A percentile compares a stretch with the other conserved stretches of the same genome.
Conservation (phyloP, 2,797 vertebrate genomes). For the Ctenosaura bakeri region DNA sequence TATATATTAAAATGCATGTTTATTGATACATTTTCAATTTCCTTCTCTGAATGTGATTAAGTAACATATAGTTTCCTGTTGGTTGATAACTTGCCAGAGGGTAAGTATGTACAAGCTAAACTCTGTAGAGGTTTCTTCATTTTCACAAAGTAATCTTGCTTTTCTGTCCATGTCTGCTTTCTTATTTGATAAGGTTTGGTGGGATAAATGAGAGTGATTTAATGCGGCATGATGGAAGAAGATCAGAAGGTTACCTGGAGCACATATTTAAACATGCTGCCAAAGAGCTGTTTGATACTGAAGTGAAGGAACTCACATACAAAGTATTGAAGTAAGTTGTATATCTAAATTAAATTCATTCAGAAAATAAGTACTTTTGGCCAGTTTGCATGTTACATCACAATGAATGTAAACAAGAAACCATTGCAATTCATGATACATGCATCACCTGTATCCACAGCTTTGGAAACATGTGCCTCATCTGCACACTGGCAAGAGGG, state of each 20-base stretch:
- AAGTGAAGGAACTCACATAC: slow-evolving; percentile 92
- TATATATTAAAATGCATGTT: background rate
- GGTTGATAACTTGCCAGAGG: background rate
- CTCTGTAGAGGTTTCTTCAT: background rate
- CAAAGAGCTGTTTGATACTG: slow-evolving; percentile 92
- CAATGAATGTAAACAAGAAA: background rate
- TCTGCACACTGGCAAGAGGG: background rate
- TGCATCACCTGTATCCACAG: background rate
- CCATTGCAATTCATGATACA: background rate
- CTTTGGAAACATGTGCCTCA: background rate
- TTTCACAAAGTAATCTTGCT: background rate
- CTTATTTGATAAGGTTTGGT: slow-evolving; percentile 82
- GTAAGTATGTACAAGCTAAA: background rate
- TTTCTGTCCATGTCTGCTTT: background rate
- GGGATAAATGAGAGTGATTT: slow-evolving; percentile 80
- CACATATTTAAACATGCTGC: slow-evolving; percentile 94
- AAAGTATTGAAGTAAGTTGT: slow-evolving; percentile 88
- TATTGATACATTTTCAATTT: background rate
- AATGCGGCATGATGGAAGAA: slow-evolving; percentile 86
- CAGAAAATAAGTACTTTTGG: background rate
- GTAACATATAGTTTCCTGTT: background rate
- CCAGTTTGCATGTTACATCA: background rate
- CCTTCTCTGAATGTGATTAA: background rate
- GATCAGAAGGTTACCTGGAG: slow-evolving; percentile 93
- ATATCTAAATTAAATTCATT: fast-evolving